phyloP scores from a whole-genome alignment of 2,888 invertebrate genomes.

The Eilema griseolum region DNA sequence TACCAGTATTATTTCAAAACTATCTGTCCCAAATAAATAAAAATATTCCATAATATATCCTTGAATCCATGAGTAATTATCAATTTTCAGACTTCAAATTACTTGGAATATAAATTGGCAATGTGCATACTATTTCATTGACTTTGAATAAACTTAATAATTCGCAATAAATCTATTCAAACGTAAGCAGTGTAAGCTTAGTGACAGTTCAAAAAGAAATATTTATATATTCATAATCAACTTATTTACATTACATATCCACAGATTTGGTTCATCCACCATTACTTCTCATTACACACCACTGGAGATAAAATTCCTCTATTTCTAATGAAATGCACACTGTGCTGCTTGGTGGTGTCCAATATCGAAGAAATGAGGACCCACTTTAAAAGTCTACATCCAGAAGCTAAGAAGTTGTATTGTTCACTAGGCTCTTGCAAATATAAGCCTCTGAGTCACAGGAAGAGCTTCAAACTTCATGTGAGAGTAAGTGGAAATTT shows the following conservation, averaged over 20 bases:
- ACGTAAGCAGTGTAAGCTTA: not conserved
- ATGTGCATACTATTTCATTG: no score
- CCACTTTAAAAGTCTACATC: constrained; percentile 73
- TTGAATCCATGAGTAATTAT: no score
- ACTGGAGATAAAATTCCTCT: constrained; percentile 41
- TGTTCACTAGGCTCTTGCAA: constrained; percentile 76
- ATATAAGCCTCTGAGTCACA: constrained; percentile 76
- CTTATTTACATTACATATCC: constrained; percentile 29
- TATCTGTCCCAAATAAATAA: no score
- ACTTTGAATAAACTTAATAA: no score
- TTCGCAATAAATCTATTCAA: no score
- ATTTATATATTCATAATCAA: no score
- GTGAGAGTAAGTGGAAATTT: constrained; percentile 67
- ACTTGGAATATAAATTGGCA: no score
- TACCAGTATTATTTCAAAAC: no score
- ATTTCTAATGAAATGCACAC: constrained; percentile 75
- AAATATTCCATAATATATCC: no score
- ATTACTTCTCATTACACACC: constrained; percentile 70
- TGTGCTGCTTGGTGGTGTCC: constrained; percentile 71
- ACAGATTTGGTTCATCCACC: constrained; percentile 79
- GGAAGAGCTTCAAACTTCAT: constrained; percentile 80
- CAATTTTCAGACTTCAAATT: no score
- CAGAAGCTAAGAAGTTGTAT: constrained; percentile 75
- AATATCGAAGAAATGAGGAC: constrained; percentile 70
- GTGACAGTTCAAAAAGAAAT: no score